Evolutionary conservation across 2,888 invertebrate species (phyloP), one percentile per base, ranked within the genome.

Genomic region (Tridacna crocea): DNA sequence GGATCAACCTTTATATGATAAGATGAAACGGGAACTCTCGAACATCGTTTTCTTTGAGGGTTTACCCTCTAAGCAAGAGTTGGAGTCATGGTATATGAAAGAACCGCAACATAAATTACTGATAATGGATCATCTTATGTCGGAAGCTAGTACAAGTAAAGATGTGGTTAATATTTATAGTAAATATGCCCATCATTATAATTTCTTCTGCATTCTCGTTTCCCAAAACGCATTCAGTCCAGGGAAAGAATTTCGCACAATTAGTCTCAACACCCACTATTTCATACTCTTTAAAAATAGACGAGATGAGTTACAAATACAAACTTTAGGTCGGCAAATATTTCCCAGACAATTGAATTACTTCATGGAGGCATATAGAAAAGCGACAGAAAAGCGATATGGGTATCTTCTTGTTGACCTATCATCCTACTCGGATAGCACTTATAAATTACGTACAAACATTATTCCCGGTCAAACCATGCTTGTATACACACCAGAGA

Each of bases 251-350:
- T 82, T 83, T 51, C 83, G 84, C 3, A 84, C 86, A 55, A 87
- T 84, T 19, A 77, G 81, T 63, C 36, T 87, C 1, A 87, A 87
- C 60, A 84, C n/a, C n/a, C n/a, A n/a, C 80, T 87, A 84, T 65
- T 77, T 83, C 51, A 61, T 83, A 47, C 68, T 83, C 24, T 83
- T 83, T 63, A 83, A 80, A 77, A 87, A 80, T 61, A 61, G 72
- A 3, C 58, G 82, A 51, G 84, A 87, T 74, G 74, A 79, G 22
- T 73, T 82, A 13, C 84, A 87, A 75, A 76, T 83, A 47, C 73
- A 77, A 48, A 76, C 79, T 13, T 79, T 83, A 61, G 84, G 87
- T 10, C 80, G 83, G 51, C 84, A 84, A 58, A 79, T 87, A 24
- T 83, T 77, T 73, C 83, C 84, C 0, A 79, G 83, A 12, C 46